These are phyloP conservation scores for Oceanodroma tethys DNA, from an alignment of 2,113 vertebrate species.

Conservation along the genomic window DNA sequence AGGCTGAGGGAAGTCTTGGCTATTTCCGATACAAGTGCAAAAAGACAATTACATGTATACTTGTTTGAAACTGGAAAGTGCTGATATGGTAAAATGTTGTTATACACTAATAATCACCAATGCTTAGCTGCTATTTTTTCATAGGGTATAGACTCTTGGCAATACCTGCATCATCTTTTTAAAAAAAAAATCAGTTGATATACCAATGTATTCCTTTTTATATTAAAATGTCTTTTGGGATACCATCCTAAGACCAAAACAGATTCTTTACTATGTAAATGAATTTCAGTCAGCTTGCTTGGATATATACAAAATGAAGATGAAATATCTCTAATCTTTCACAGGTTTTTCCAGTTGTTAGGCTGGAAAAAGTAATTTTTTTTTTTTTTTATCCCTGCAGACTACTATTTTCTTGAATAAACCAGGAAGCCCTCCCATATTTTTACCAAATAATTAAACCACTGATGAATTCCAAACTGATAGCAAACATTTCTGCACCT, in stretches of 20 bases:
- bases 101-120: background rate
- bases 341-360: background rate
- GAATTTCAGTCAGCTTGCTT: background rate
- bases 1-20: background rate
- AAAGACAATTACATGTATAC: background rate
- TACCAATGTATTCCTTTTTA: background rate
- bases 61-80: background rate
- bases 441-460: background rate
- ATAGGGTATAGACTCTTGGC: background rate
- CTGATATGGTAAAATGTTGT: background rate
- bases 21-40: background rate
- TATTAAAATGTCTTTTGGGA: background rate
- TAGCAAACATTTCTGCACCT: background rate
- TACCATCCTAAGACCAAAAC: background rate
- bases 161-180: background rate
- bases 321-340: background rate
- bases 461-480: background rate
- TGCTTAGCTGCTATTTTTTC: background rate
- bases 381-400: background rate
- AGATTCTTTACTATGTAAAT: background rate
- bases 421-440: background rate
- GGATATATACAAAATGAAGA: background rate
- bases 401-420: background rate
- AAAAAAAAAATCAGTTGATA: background rate
- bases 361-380: background rate